Evolutionary conservation across 2,888 invertebrate species (phyloP), one percentile per base, ranked within the genome.

Genomic region (Amblyjoppa proteus): DNA sequence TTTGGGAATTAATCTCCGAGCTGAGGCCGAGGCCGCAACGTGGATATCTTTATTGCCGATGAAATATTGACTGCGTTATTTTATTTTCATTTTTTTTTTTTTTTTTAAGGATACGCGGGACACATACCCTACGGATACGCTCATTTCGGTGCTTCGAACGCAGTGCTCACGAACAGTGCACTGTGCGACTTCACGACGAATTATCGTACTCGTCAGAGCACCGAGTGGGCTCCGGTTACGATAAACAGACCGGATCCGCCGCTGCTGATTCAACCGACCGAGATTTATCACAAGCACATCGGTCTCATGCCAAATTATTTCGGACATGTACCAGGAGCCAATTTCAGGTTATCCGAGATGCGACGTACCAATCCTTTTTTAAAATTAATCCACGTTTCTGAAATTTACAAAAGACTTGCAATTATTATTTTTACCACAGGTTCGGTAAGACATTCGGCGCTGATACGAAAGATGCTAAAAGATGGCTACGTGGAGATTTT

Each of bases 251-350:
- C 95, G 2, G 95, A 95, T 91, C 95, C 95, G n/a, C 95, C 95
- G 0, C 90, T 94, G 25, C 87, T 94, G n/a, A 94, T 95, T 68
- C 94, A 94, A 88, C 94, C 95, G 1, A 92, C 96, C 13, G 95
- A 96, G 91, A 96, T 97, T 86, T 97, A 97, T 91, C 97, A 96
- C 91, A 96, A 96, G 85, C 96, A 97, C 89, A 95, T 96, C 53
- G 97, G 97, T 5, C 95, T 97, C 95, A 92, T 97, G 88, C 97
- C 97, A 1, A 97, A 96, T 93, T 97, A 97, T 93, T 95, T 96
- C 2, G 97, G 97, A 0, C 97, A 97, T 91, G 96, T 97, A 76
- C 97, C 97, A 0, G 97, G 97, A 25, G 95, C 95, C 81, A 94
- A 95, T 89, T 97, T 96, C 94, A 96, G 97, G 96, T 96, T 92